Evolutionary conservation across 2,888 invertebrate genomes (phyloP).

Genomic region (Epinotia bilunana): DNA sequence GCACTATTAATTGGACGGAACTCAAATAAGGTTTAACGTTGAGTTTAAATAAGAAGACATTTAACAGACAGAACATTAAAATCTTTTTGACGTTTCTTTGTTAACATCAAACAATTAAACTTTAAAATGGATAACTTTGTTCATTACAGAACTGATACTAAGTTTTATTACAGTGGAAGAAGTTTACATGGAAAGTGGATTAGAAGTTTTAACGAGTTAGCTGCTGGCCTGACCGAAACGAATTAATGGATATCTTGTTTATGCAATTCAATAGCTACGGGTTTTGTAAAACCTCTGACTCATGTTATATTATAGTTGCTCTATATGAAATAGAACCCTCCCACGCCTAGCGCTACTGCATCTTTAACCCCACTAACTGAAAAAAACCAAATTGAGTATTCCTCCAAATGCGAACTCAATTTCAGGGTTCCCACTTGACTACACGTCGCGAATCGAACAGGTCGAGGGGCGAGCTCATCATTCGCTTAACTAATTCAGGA

Average conservation of each 20-base stretch:
- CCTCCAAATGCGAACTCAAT: conserved; percentile 35
- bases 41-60: conserved; percentile 55
- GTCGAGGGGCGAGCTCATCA: conserved; percentile 68
- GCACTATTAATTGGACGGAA: conserved; percentile 69
- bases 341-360: conserved; percentile 3
- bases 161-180: conserved; percentile 21
- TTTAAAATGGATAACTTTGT: conserved; percentile 54
- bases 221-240: not conserved
- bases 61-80: conserved; percentile 54
- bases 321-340: conserved; percentile 1
- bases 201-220: conserved; percentile 27
- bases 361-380: conserved; percentile 21
- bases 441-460: conserved; percentile 49
- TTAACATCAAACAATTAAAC: conserved; percentile 47
- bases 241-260: conserved; percentile 10
- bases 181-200: conserved; percentile 8
- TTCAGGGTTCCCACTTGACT: conserved; percentile 37
- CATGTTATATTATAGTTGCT: not conserved
- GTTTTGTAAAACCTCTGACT: not conserved
- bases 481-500: conserved; percentile 77
- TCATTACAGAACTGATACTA: conserved; percentile 23
- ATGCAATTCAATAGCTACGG: not conserved
- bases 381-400: conserved; percentile 33
- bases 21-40: conserved; percentile 63
- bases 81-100: conserved; percentile 56